Conservation (phyloP, 2,888 invertebrate species). For the Cryptocephalus moraei region DNA sequence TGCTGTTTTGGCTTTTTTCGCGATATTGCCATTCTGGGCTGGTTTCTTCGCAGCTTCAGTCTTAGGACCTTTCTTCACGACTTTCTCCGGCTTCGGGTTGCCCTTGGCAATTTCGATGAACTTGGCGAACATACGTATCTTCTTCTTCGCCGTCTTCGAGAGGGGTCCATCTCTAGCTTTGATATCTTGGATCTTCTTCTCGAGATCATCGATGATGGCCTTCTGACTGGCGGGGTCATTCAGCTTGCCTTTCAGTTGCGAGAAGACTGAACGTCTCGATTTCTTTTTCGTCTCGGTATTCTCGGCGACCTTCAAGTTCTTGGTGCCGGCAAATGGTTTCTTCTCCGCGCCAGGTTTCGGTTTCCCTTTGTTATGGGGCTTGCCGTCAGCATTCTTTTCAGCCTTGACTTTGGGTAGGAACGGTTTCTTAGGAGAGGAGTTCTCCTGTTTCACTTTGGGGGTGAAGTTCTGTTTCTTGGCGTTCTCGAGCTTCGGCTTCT, state of each 20-base stretch:
- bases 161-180: background rate
- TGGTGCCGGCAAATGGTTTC: background rate
- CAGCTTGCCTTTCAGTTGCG: background rate
- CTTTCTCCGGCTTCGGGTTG: slow-evolving; percentile 1
- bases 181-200: slow-evolving; percentile 14
- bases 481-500: slow-evolving; percentile 12
- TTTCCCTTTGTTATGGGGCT: slow-evolving; percentile 10
- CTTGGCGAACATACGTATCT: slow-evolving; percentile 11
- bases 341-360: slow-evolving; percentile 15
- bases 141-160: slow-evolving; percentile 19
- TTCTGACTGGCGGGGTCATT: background rate
- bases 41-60: slow-evolving; percentile 3
- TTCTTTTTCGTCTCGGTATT: slow-evolving; percentile 1
- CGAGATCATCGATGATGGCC: background rate
- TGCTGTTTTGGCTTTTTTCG: slow-evolving; percentile 7
- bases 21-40: slow-evolving; percentile 4
- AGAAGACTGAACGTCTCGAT: background rate
- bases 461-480: slow-evolving; percentile 2
- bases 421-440: background rate
- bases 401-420: slow-evolving; percentile 5
- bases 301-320: background rate
- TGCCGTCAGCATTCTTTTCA: slow-evolving; percentile 2
- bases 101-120: slow-evolving; percentile 7
- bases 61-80: slow-evolving; percentile 1
- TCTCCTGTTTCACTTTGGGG: slow-evolving; percentile 1